A percentile compares a stretch with the other conserved stretches of the same genome.
These are phyloP conservation scores for Tragopan temminckii DNA, from an alignment of 2,797 vertebrate genomes.

Conservation along the genomic window DNA sequence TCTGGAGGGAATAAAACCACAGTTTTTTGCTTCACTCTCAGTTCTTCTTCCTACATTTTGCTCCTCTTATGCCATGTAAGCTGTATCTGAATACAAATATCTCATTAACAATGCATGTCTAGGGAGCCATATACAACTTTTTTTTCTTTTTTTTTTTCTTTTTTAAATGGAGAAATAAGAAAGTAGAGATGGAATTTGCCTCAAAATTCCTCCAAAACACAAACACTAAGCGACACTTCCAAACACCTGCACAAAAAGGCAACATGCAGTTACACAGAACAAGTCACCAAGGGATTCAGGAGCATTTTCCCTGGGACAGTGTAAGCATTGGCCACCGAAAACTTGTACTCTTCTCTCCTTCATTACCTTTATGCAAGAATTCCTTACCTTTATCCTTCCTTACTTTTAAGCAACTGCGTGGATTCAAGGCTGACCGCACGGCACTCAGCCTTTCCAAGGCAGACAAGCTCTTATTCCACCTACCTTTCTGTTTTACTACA, in stretches of 20 bases:
- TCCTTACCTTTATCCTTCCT: too few relatives aligned
- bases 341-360: neutral
- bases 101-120: neutral
- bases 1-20: neutral
- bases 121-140: neutral
- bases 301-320: neutral
- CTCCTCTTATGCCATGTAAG: neutral
- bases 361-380: too few relatives aligned
- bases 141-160: too few relatives aligned
- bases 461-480: neutral
- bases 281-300: neutral
- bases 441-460: neutral
- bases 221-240: neutral
- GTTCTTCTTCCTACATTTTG: neutral
- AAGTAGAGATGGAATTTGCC: neutral
- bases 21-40: neutral
- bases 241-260: neutral
- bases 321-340: neutral
- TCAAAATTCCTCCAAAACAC: neutral
- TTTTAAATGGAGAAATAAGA: neutral
- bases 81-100: neutral
- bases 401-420: neutral
- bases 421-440: neutral
- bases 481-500: conserved; percentile 38
- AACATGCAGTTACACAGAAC: rapidly evolving